A percentile compares a stretch with the other conserved stretches of the same genome.
Conservation (phyloP, 2,113 vertebrate species). For the Elachura formosa region DNA sequence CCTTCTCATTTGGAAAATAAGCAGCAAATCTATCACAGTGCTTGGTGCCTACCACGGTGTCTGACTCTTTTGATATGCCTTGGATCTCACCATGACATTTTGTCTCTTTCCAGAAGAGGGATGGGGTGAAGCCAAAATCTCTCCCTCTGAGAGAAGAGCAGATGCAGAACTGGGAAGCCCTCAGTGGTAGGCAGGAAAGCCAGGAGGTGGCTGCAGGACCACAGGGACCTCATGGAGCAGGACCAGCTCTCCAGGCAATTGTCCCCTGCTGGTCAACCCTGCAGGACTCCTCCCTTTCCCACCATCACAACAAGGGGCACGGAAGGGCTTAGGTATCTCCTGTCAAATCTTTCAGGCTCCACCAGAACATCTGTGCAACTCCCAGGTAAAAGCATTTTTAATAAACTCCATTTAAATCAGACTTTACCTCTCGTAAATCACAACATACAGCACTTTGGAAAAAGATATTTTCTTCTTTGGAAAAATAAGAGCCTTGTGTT, state of each 20-base stretch:
- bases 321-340: background rate
- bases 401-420: background rate
- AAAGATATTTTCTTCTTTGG: background rate
- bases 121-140: background rate
- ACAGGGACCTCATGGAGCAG: fast-evolving
- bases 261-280: background rate
- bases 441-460: background rate
- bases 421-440: background rate
- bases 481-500: background rate
- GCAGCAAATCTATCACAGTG: background rate
- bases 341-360: background rate
- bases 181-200: background rate
- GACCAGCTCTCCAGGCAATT: background rate
- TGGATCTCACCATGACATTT: background rate
- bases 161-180: background rate
- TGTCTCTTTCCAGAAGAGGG: background rate
- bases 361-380: background rate
- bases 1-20: background rate
- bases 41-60: background rate
- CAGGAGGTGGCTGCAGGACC: background rate
- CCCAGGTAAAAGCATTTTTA: background rate
- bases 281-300: background rate
- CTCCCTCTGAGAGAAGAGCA: background rate
- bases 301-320: background rate
- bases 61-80: background rate